phyloP scores from a whole-genome alignment of 2,113 vertebrate genomes.

The Vidua macroura region DNA sequence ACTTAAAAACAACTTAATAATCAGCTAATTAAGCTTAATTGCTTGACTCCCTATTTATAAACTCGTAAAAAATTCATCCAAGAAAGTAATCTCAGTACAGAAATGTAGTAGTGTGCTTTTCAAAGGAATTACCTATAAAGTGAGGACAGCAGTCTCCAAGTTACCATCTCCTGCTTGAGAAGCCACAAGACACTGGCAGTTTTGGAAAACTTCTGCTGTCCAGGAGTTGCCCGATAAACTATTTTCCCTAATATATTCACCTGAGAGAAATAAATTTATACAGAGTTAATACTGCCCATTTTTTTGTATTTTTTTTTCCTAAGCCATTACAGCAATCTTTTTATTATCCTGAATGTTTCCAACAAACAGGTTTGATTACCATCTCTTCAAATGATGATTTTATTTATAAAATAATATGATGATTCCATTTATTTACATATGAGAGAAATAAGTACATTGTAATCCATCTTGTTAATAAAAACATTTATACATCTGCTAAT shows the following conservation, averaged over 20 bases:
- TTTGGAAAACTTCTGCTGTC: constrained; percentile 91
- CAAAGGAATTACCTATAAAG: constrained; percentile 85
- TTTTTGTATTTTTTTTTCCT: neutral
- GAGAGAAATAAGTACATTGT: neutral
- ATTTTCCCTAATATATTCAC: constrained; percentile 87
- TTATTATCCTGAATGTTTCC: neutral
- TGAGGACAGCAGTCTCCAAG: constrained; percentile 91
- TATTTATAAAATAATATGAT: neutral
- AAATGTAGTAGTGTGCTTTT: neutral
- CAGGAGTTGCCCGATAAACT: constrained; percentile 85
- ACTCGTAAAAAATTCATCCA: neutral
- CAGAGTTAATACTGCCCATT: neutral
- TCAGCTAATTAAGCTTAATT: neutral
- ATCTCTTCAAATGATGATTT: neutral
- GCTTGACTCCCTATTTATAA: neutral
- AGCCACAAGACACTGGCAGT: constrained; percentile 94
- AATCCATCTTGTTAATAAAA: neutral
- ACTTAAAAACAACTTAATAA: neutral
- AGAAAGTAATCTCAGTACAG: neutral
- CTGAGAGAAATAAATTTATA: constrained; percentile 62
- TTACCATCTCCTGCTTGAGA: constrained; percentile 92
- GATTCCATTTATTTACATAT: neutral
- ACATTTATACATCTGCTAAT: neutral
- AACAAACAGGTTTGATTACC: neutral
- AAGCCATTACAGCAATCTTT: neutral